These are phyloP conservation scores for Thalassaphorura encarpata DNA, from an alignment of 1,140 invertebrate genomes.

Conservation along the genomic window DNA sequence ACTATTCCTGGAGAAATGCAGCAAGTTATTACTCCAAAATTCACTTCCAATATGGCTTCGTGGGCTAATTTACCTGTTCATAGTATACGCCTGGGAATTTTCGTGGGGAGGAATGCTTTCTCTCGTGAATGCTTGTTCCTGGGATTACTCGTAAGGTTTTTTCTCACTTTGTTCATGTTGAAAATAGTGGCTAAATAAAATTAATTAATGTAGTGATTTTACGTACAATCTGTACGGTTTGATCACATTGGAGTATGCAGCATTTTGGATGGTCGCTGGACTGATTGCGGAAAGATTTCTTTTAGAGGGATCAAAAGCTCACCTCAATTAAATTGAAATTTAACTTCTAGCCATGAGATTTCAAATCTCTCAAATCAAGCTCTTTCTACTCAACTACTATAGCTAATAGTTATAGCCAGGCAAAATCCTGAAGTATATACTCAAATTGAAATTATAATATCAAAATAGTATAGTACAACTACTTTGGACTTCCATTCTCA, in stretches of 20 bases:
- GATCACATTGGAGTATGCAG: conserved; percentile 46
- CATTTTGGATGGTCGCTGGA: conserved; percentile 41
- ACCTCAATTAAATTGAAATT: no score
- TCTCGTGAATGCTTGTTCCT: conserved; percentile 44
- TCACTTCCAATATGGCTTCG: conserved; percentile 38
- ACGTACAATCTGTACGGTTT: conserved; percentile 43
- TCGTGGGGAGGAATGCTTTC: conserved; percentile 41
- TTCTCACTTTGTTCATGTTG: not conserved
- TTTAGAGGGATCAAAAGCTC: no score
- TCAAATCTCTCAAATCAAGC: no score
- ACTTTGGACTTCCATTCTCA: no score
- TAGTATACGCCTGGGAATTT: conserved; percentile 46
- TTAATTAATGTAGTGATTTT: conserved; percentile 33
- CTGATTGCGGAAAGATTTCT: conserved; percentile 39
- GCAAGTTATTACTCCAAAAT: conserved; percentile 34
- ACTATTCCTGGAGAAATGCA: conserved; percentile 41
- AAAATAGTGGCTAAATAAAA: not conserved
- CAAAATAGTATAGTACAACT: no score
- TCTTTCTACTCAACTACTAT: no score
- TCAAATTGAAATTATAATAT: no score
- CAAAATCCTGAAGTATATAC: no score
- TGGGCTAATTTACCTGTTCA: conserved; percentile 41
- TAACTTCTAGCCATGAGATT: no score
- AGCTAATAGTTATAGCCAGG: no score
- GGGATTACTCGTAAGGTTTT: conserved; percentile 41